Evolutionary conservation across 2,797 vertebrate species (phyloP), one percentile per base, ranked within the genome.

Genomic region (Notoglanidium macrostoma): DNA sequence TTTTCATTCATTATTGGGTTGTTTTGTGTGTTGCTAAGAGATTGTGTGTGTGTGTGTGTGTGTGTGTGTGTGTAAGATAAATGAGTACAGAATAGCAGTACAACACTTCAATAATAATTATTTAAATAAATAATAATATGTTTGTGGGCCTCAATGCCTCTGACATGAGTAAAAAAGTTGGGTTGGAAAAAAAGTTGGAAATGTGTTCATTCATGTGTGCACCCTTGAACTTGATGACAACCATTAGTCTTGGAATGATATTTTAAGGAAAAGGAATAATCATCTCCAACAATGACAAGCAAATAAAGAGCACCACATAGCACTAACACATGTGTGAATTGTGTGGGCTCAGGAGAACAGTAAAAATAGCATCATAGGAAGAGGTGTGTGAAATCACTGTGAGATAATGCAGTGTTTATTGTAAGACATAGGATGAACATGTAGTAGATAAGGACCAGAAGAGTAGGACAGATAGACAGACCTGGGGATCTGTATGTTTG

Each of bases 21-120:
- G 17, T 10, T 23, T 77, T 55, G 76, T 57, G 51, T 51, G 35
- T 57, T 57, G n/a, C 51, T 57, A 35, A 35, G 54, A 57, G 3
- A 19, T 55, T 77, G 65, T 10, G 44, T 14, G 72, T 29, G 73
- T 51, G 15, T 21, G 51, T 35, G n/a, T 21, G n/a, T 35, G 40
- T 26, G 72, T n/a, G 73, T 51, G 15, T 32, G 51, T 35, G n/a
- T 21, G 17, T 35, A 23, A 35, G 54, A 35, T 65, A n/a, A 67
- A n/a, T 77, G 72, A 51, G 32, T 70, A 68, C 76, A 88, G 91
- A 90, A 88, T 83, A 89, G 76, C 73, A 87, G 85, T 87, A 89
- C 92, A 92, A 91, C 80, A 89, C 77, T 40, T 79, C 5, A 59
- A 26, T 35, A 59, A 79, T 40, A 0, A 23, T 79, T 32, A 32